phyloP scores from a whole-genome alignment of 2,113 vertebrate genomes.

The Phyllopteryx taeniolatus region DNA sequence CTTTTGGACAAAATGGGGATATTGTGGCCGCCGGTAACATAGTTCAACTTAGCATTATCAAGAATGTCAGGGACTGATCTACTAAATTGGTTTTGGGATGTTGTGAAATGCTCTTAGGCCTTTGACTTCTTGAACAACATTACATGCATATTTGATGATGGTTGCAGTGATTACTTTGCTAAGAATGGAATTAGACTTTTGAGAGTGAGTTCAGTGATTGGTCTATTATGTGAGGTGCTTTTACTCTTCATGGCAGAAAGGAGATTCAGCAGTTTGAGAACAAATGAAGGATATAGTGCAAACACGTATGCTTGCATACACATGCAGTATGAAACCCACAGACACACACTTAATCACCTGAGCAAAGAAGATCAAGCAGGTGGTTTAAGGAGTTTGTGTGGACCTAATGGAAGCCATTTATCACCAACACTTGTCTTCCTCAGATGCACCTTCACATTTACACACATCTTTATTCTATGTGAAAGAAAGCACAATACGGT shows the following conservation, averaged over 20 bases:
- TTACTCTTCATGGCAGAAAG: not conserved
- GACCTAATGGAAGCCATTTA: constrained; percentile 62
- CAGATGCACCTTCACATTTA: constrained; percentile 23
- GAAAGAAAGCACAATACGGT: constrained; percentile 38
- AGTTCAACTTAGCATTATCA: not conserved
- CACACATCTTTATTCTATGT: constrained; percentile 36
- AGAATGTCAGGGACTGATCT: not conserved
- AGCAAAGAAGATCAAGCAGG: constrained; percentile 56
- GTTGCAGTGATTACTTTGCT: not conserved
- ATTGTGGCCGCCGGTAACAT: not conserved
- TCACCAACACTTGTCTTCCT: constrained; percentile 47
- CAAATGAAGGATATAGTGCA: not conserved
- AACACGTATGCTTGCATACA: constrained; percentile 9
- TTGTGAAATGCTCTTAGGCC: too few species aligned
- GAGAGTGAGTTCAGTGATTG: not conserved
- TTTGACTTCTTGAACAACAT: too few species aligned
- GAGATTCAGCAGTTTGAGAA: not conserved
- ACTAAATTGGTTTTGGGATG: too few species aligned
- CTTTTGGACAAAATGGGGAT: too few species aligned
- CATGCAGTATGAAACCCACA: not conserved
- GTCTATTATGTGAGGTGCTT: not conserved
- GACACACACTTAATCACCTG: constrained; percentile 34
- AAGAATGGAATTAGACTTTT: not conserved
- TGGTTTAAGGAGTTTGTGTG: constrained; percentile 56
- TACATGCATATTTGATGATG: too few species aligned